These are phyloP conservation scores for Silvanus unidentatus DNA, from an alignment of 2,888 invertebrate species.

Conservation along the genomic window DNA sequence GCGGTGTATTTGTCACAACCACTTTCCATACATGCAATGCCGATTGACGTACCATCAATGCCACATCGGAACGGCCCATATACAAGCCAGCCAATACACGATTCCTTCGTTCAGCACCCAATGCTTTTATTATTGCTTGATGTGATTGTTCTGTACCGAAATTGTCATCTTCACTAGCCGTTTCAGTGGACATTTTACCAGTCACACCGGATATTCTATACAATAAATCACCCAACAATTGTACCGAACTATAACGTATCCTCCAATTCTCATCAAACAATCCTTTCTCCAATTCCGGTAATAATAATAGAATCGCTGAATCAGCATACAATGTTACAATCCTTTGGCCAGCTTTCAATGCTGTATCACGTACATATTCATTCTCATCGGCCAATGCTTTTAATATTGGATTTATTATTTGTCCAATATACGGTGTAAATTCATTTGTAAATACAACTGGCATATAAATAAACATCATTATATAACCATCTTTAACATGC, in stretches of 20 bases:
- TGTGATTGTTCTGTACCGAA: constrained; percentile 97
- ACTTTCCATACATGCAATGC: constrained; percentile 99
- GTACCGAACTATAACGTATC: constrained; percentile 90
- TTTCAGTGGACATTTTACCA: constrained; percentile 98
- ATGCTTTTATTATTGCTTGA: constrained; percentile 78
- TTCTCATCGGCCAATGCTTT: constrained; percentile 98
- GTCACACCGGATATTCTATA: constrained; percentile 96
- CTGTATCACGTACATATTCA: constrained; percentile 97
- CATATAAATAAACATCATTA: constrained; percentile 99
- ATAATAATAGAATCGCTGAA: constrained; percentile 82
- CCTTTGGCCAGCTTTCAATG: constrained; percentile 90
- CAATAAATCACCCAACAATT: constrained; percentile 87
- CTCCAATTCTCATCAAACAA: constrained; percentile 99
- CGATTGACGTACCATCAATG: constrained; percentile 93
- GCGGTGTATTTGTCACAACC: constrained; percentile 95
- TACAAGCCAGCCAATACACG: constrained; percentile 90
- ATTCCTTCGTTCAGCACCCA: constrained; percentile 83
- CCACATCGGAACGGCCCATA: constrained; percentile 96
- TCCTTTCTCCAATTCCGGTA: constrained; percentile 91
- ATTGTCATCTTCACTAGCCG: constrained; percentile 97
- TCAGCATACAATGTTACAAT: constrained; percentile 96
- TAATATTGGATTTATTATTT: constrained; percentile 94
- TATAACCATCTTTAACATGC: constrained; percentile 98
- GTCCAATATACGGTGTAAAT: constrained; percentile 84
- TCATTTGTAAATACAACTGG: constrained; percentile 93